phyloP scores from a whole-genome alignment of 2,888 invertebrate genomes.

The Dascillus cervinus region DNA sequence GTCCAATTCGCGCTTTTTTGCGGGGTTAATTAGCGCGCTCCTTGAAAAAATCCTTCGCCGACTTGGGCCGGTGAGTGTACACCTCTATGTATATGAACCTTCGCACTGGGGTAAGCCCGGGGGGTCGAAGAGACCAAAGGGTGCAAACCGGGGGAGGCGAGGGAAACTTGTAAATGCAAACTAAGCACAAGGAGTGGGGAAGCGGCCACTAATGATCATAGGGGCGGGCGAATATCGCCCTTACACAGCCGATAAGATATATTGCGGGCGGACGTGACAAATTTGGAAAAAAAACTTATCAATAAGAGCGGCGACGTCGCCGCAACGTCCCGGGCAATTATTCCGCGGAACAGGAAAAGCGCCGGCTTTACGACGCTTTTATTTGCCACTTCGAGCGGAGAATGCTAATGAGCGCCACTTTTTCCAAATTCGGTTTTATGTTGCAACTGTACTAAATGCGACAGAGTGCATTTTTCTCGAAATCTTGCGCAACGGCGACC shows the following conservation, averaged over 20 bases:
- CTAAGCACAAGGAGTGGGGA: conserved; percentile 42
- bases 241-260: conserved; percentile 40
- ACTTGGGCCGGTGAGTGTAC: conserved; percentile 36
- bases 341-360: conserved; percentile 25
- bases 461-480: conserved; percentile 43
- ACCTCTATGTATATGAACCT: conserved; percentile 45
- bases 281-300: no score
- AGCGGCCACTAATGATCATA: conserved; percentile 41
- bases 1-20: no score
- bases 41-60: conserved; percentile 18
- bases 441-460: conserved; percentile 39
- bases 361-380: conserved; percentile 21
- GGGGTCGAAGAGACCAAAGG: conserved; percentile 28
- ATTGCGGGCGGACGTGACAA: conserved; percentile 39
- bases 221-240: conserved; percentile 39
- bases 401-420: conserved; percentile 15
- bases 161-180: conserved; percentile 44
- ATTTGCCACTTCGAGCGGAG: conserved; percentile 17
- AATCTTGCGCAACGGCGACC: conserved; percentile 41
- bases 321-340: conserved; percentile 29
- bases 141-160: conserved; percentile 25
- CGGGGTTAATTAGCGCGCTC: conserved; percentile 1
- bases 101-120: conserved; percentile 34
- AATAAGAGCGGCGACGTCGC: no score
- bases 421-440: conserved; percentile 29